phyloP scores from a whole-genome alignment of 2,888 invertebrate genomes.

The Xanthorhoe spadicearia region DNA sequence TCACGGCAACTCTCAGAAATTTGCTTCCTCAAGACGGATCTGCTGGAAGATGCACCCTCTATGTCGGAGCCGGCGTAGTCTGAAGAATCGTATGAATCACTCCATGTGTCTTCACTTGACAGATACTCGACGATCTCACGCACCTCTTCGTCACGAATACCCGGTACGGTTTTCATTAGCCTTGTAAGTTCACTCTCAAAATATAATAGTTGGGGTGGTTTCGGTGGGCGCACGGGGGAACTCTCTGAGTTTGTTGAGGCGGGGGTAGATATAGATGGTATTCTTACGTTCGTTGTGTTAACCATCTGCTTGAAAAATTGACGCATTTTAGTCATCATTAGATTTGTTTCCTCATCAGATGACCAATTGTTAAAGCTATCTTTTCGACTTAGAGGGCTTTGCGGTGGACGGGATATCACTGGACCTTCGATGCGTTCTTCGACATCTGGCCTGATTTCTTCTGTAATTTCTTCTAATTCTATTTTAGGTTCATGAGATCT shows the following conservation, averaged over 20 bases:
- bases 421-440: conserved; percentile 79
- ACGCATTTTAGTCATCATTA: conserved; percentile 98
- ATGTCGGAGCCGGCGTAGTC: conserved; percentile 96
- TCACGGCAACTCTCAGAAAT: conserved; percentile 95
- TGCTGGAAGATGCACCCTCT: conserved; percentile 86
- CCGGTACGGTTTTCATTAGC: conserved; percentile 96
- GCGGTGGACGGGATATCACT: conserved; percentile 81
- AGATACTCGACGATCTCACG: conserved; percentile 96
- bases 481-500: conserved; percentile 82
- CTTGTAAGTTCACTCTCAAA: conserved; percentile 95
- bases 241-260: conserved; percentile 85
- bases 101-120: conserved; percentile 97
- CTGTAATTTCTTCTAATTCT: conserved; percentile 85
- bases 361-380: conserved; percentile 98
- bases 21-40: conserved; percentile 91
- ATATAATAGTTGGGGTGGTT: conserved; percentile 94
- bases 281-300: conserved; percentile 85
- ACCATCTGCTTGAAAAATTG: conserved; percentile 96
- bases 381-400: conserved; percentile 89
- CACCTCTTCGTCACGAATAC: conserved; percentile 95
- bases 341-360: conserved; percentile 96
- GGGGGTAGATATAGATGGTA: conserved; percentile 84
- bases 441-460: conserved; percentile 84
- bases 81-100: conserved; percentile 96
- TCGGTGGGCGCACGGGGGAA: conserved; percentile 83